Conservation (phyloP, 2,797 vertebrate species). For the Limosa lapponica region DNA sequence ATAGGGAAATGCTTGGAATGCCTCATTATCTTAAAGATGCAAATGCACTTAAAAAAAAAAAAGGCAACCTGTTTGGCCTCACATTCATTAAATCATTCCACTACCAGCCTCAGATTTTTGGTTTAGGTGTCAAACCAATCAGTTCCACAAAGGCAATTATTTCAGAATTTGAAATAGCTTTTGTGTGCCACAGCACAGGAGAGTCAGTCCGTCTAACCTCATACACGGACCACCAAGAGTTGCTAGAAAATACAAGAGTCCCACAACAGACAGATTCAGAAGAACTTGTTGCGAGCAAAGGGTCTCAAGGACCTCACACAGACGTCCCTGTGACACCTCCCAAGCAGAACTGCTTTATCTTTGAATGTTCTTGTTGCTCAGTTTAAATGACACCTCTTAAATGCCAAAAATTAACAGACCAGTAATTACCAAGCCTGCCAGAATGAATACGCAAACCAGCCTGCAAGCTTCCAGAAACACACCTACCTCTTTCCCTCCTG, state of each 20-base stretch:
- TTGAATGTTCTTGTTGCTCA: background rate
- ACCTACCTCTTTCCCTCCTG: background rate
- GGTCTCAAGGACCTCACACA: background rate
- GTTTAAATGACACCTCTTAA: background rate
- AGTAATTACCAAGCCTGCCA: background rate
- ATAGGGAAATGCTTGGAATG: background rate
- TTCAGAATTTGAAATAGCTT: background rate
- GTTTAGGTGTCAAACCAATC: background rate
- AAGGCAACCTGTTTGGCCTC: background rate
- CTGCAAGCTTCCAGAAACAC: background rate
- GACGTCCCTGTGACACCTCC: background rate
- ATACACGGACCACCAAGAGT: accelerated
- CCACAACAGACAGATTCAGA: background rate
- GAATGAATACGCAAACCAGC: background rate
- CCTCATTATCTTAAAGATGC: background rate
- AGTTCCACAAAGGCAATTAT: background rate
- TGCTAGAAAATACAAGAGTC: background rate
- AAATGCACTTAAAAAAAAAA: background rate
- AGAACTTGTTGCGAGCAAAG: accelerated
- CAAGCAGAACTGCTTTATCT: background rate
- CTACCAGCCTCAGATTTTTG: too few species aligned
- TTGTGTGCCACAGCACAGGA: accelerated
- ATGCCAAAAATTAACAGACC: background rate
- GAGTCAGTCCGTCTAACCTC: background rate
- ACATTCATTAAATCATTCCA: too few species aligned